Evolutionary conservation across 2,888 invertebrate genomes (phyloP).

Genomic region (Drosophila niveifrons): DNA sequence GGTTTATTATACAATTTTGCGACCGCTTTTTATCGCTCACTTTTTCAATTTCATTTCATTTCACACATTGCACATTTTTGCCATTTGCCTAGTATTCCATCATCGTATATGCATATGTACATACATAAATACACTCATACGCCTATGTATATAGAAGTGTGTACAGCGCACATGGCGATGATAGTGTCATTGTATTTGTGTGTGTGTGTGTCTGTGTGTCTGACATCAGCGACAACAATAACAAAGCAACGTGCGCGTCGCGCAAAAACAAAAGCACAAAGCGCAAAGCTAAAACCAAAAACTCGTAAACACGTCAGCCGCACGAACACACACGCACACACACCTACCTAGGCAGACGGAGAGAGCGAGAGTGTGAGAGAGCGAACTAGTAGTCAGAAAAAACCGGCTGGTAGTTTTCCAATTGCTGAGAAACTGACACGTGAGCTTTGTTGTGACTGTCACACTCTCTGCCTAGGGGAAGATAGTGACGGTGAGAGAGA

Average conservation of each 20-base stretch:
- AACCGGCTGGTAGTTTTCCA: slow-evolving; percentile 60
- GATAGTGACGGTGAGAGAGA: slow-evolving; percentile 2
- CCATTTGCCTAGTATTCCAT: slow-evolving; percentile 34
- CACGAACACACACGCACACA: slow-evolving; percentile 14
- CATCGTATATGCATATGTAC: slow-evolving; percentile 20
- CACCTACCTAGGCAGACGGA: not conserved
- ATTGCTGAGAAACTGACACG: slow-evolving; percentile 51
- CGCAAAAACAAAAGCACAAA: slow-evolving; percentile 56
- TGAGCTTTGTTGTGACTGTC: slow-evolving; percentile 49
- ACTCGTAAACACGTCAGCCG: slow-evolving; percentile 77
- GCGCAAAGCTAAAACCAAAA: slow-evolving; percentile 52
- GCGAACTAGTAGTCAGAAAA: slow-evolving; percentile 4
- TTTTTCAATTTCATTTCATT: slow-evolving; percentile 42
- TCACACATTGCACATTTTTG: slow-evolving; percentile 55
- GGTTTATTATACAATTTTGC: slow-evolving; percentile 35
- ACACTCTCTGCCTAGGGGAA: not conserved
- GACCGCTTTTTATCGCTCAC: slow-evolving; percentile 28
- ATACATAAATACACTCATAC: not conserved
- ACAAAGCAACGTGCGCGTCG: slow-evolving; percentile 73
- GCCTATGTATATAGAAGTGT: not conserved
- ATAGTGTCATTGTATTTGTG: slow-evolving; percentile 3
- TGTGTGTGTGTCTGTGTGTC: slow-evolving; percentile 36
- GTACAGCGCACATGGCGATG: slow-evolving; percentile 56
- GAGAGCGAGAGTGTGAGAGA: slow-evolving; percentile 16
- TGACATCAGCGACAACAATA: slow-evolving; percentile 79